Percentiles rank a stretch among this genome's conserved stretches.
These are phyloP conservation scores for Macrotus californicus DNA, from an alignment of 2,113 vertebrate species.

Conservation along the genomic window DNA sequence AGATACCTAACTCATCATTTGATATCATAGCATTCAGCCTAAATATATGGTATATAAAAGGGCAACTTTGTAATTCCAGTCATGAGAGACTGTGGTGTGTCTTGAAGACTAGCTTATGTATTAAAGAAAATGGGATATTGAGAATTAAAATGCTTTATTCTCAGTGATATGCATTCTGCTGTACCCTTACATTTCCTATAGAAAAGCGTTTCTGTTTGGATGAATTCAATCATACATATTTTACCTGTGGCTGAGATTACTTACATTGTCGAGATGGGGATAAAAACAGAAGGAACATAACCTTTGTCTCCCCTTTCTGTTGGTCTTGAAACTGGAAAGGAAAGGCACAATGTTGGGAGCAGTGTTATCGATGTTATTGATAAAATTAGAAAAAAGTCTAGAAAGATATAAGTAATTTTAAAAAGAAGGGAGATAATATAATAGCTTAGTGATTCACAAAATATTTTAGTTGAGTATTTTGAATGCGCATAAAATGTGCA, in stretches of 20 bases:
- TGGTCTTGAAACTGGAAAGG: constrained; percentile 79
- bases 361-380: not conserved
- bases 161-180: not conserved
- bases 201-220: not conserved
- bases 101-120: constrained; percentile 7
- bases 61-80: not conserved
- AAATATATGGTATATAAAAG: not conserved
- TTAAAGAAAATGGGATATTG: constrained; percentile 7
- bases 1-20: not conserved
- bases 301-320: constrained; percentile 83
- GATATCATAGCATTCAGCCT: not conserved
- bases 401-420: not conserved
- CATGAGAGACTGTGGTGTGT: not conserved
- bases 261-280: constrained; percentile 95
- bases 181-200: not conserved
- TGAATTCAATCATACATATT: constrained; percentile 27
- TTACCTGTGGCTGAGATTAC: constrained; percentile 70
- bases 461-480: not conserved
- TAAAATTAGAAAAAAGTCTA: not conserved
- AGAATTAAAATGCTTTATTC: constrained; percentile 29
- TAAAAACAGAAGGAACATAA: constrained; percentile 91
- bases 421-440: not conserved
- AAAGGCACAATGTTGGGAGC: constrained; percentile 32
- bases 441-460: not conserved
- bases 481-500: not conserved